Conservation (phyloP, 1,140 invertebrate genomes). For the Drosophila saltans region DNA sequence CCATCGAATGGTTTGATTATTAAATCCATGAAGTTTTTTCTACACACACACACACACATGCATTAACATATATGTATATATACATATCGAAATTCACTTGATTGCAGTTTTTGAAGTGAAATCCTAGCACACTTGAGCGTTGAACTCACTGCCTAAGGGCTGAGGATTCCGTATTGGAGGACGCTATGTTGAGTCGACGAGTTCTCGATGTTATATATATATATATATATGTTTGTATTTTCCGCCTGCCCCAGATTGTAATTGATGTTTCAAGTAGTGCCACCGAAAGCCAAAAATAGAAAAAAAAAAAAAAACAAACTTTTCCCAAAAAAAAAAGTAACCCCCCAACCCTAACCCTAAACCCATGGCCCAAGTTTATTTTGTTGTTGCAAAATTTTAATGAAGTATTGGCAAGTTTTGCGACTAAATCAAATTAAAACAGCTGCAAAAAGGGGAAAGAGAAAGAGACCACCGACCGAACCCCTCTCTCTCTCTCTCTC, state of each 20-base stretch:
- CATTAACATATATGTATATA: conserved; percentile 4
- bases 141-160: conserved; percentile 70
- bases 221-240: conserved; percentile 30
- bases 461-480: too few species aligned
- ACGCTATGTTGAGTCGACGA: neutral
- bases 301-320: neutral
- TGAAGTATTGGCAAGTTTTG: conserved; percentile 75
- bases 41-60: conserved; percentile 35
- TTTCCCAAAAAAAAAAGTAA: neutral
- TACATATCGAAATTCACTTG: conserved; percentile 79
- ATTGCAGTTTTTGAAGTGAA: conserved; percentile 81
- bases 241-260: conserved; percentile 30
- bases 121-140: conserved; percentile 77
- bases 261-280: conserved; percentile 56
- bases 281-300: conserved; percentile 28
- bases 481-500: too few species aligned
- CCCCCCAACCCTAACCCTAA: conserved; percentile 35
- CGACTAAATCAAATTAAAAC: conserved; percentile 80
- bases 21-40: conserved; percentile 81
- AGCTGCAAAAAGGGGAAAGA: conserved; percentile 17
- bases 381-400: conserved; percentile 79
- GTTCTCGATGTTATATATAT: neutral
- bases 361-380: conserved; percentile 73
- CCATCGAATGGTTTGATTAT: conserved; percentile 81
- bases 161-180: conserved; percentile 38